A percentile compares a stretch with the other conserved stretches of the same genome.
phyloP scores from a whole-genome alignment of 2,797 vertebrate species.

The Sebastes kiyomatsui region DNA sequence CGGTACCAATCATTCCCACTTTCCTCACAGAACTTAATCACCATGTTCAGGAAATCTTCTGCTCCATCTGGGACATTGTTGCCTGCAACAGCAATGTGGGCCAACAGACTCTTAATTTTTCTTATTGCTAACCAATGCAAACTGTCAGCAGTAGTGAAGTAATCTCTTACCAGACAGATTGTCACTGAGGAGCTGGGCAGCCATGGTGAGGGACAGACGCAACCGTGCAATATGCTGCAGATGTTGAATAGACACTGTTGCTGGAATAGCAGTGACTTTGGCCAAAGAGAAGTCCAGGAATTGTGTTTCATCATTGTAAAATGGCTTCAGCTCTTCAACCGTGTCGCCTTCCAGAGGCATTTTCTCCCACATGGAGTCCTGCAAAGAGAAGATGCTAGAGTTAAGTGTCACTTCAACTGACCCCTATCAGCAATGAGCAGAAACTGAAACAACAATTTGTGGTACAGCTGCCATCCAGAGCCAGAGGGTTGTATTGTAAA shows the following conservation, averaged over 20 bases:
- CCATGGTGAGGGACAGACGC: slow-evolving; percentile 39
- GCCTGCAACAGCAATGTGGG: slow-evolving; percentile 8
- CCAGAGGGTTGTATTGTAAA: no score
- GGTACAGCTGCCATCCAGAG: neutral
- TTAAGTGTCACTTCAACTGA: neutral
- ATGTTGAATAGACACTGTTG: slow-evolving; percentile 28
- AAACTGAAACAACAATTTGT: neutral
- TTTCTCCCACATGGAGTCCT: slow-evolving; percentile 64
- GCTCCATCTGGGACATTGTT: neutral
- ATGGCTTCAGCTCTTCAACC: neutral
- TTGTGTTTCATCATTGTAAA: neutral
- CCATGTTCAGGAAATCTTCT: slow-evolving; percentile 27
- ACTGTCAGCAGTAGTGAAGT: neutral
- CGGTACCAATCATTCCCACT: slow-evolving; percentile 53
- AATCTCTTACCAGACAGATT: slow-evolving; percentile 24
- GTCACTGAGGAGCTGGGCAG: slow-evolving; percentile 27
- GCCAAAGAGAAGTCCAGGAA: slow-evolving; percentile 12
- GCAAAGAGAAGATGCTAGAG: neutral
- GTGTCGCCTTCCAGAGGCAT: slow-evolving; percentile 10
- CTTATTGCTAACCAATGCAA: neutral
- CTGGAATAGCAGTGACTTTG: neutral
- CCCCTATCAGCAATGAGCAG: neutral
- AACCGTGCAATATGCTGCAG: slow-evolving; percentile 41
- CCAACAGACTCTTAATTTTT: neutral
- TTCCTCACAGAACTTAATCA: slow-evolving; percentile 34